Evolutionary conservation across 2,797 vertebrate species (phyloP).

Genomic region (Manis crassicaudata): DNA sequence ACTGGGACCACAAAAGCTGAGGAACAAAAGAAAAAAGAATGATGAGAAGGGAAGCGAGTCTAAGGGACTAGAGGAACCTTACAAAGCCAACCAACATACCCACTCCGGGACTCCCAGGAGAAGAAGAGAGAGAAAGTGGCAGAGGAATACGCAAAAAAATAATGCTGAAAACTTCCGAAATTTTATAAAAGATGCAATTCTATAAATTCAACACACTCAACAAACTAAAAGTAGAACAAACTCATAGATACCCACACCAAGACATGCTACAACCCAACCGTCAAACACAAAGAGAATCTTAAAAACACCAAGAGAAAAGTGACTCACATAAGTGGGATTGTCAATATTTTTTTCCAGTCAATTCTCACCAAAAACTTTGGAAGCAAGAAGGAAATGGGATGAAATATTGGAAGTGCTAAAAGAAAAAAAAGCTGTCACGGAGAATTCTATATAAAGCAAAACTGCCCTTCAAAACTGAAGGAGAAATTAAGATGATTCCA

Average conservation of each 20-base stretch:
- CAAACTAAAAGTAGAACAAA: background rate
- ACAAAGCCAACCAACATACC: background rate
- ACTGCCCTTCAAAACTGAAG: background rate
- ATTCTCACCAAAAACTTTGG: background rate
- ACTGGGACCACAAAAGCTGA: background rate
- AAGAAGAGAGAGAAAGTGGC: background rate
- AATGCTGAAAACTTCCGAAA: background rate
- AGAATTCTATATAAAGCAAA: background rate
- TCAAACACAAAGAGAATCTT: background rate
- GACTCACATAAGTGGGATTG: background rate
- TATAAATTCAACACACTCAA: background rate
- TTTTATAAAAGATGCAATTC: background rate
- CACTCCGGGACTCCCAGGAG: background rate
- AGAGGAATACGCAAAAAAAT: background rate
- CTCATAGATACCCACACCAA: background rate
- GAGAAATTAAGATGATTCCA: background rate
- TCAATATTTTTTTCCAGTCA: background rate
- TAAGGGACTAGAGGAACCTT: background rate
- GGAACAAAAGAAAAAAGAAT: background rate
- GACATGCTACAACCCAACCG: background rate
- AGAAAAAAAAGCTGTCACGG: background rate
- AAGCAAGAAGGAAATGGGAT: background rate
- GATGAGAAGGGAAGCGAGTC: background rate
- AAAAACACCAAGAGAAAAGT: background rate
- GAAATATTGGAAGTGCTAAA: background rate